Base-by-base conservation (phyloP, 2,797 vertebrate species). In the Carduelis carduelis region DNA sequence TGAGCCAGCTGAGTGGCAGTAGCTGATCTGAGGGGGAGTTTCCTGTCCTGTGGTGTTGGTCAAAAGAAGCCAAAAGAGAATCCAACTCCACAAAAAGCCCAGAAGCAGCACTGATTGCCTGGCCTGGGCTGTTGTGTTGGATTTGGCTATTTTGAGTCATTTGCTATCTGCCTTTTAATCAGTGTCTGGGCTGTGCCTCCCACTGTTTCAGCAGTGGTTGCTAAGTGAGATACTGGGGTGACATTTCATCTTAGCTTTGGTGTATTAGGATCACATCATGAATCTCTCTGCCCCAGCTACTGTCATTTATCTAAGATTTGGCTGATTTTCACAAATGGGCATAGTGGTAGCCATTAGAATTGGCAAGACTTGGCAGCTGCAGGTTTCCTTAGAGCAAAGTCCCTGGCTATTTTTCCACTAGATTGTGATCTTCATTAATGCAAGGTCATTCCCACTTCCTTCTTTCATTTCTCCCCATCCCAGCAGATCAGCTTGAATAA, bases 361-460 rank as follows among this genome's bases (percentile, higher is more conserved):
- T 93, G 94, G 96, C 83, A 78, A 86, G 80, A 57, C 55, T 83
- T 12, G 21, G 81, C 60, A 86, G 84, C 95, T 96, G 96, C 87
- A 24, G 63, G 84, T 95, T 95, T 96, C 85, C 89, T 95, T 66
- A 64, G 71, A 92, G 80, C 83, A 74, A 77, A 94, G 34, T 53
- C 61, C 28, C 41, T 19, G 84, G 50, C 70, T 84, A 22, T 83
- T 85, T 68, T 88, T 97, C 78, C 80, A 34, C 23, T 32, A 53
- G 52, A 66, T 19, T 55, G 39, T 89, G 76, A 83, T 85, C 76
- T 83, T 96, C 65, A 63, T 85, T 83, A 91, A 89, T 53, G 79
- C 96, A 97, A 97, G 95, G 90, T 97, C 87, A 89, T 72, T 93
- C 68, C 66, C 64, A 86, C 85, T 97, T 95, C 35, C 80, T 95